Conservation (phyloP, 2,888 invertebrate species). For the Agonopterix subpropinquella region DNA sequence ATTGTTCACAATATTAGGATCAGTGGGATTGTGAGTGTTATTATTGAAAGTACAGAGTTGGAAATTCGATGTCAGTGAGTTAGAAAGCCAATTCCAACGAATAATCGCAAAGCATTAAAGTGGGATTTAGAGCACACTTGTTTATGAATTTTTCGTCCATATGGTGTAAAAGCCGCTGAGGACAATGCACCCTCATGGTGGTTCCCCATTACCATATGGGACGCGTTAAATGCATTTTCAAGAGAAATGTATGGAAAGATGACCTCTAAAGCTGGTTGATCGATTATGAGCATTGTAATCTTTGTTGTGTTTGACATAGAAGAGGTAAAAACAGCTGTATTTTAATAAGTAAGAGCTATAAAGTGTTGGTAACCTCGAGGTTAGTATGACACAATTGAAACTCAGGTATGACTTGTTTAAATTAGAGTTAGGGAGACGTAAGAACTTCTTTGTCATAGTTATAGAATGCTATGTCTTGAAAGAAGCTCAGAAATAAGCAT, state of each 20-base stretch:
- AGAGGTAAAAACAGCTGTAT: neutral
- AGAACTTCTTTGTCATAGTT: too few relatives aligned
- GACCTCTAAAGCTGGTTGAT: slow-evolving; percentile 13
- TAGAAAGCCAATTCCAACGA: slow-evolving; percentile 27
- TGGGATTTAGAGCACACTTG: slow-evolving; percentile 64
- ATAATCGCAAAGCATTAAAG: slow-evolving; percentile 53
- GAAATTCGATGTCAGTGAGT: slow-evolving; percentile 12
- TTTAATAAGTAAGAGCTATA: too few relatives aligned
- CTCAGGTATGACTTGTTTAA: too few relatives aligned
- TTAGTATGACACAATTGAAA: too few relatives aligned
- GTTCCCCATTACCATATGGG: slow-evolving; percentile 66
- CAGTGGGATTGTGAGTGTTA: slow-evolving; percentile 15
- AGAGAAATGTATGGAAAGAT: slow-evolving; percentile 54
- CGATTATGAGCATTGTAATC: slow-evolving; percentile 2
- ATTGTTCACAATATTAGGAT: neutral
- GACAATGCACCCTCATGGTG: slow-evolving; percentile 66
- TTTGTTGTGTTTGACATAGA: neutral
- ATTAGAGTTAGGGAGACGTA: too few relatives aligned
- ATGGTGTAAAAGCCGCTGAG: slow-evolving; percentile 69
- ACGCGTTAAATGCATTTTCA: slow-evolving; percentile 68
- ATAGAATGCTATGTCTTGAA: too few relatives aligned
- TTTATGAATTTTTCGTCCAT: slow-evolving; percentile 71
- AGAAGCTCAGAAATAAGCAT: too few relatives aligned
- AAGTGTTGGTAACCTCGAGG: too few relatives aligned
- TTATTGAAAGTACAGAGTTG: slow-evolving; percentile 15